Evolutionary conservation across 2,113 vertebrate genomes (phyloP).

Genomic region (Eulemur macaco): DNA sequence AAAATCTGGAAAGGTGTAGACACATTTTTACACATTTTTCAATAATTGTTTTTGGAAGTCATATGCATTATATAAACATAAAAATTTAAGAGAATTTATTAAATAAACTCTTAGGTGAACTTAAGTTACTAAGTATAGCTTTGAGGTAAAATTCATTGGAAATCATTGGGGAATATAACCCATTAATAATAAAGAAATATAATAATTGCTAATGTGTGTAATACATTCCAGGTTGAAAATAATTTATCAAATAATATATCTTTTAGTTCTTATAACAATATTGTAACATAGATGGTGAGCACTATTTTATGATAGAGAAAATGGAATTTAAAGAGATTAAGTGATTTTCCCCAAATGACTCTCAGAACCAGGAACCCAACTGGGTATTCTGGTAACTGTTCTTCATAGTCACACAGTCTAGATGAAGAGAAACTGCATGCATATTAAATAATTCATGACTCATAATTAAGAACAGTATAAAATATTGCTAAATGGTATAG

Average conservation of each 20-base stretch:
- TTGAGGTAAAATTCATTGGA: neutral
- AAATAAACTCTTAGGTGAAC: neutral
- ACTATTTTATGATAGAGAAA: constrained; percentile 11
- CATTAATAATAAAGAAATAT: constrained; percentile 7
- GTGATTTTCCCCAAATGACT: neutral
- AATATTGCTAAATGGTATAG: neutral
- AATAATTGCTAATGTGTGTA: neutral
- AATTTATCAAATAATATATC: neutral
- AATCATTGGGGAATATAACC: neutral
- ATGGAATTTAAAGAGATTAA: neutral
- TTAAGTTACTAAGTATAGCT: neutral
- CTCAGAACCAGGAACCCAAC: neutral
- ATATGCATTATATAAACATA: neutral
- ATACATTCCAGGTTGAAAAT: neutral
- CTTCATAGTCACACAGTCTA: neutral
- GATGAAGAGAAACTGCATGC: neutral
- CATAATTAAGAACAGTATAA: neutral
- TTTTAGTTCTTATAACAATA: neutral
- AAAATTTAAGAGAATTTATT: neutral
- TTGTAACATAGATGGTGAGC: neutral
- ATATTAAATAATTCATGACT: neutral
- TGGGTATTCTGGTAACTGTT: neutral
- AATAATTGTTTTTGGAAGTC: neutral
- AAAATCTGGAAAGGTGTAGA: neutral
- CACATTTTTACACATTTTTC: neutral